These are phyloP conservation scores for Microcaecilia unicolor DNA, from an alignment of 2,797 vertebrate species.

Conservation along the genomic window DNA sequence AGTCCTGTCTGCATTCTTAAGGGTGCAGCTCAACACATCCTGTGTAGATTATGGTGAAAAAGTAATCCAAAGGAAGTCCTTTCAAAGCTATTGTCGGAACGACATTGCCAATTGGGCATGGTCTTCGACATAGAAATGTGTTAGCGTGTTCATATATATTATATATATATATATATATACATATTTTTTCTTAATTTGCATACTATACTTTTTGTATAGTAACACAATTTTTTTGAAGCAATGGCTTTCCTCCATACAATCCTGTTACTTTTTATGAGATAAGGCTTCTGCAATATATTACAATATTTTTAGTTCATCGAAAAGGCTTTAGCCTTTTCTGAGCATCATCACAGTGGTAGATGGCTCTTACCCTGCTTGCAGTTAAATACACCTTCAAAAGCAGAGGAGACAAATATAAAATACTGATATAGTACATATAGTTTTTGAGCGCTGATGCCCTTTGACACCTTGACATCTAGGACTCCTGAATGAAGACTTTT, in stretches of 20 bases:
- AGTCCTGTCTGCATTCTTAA: conserved; percentile 99
- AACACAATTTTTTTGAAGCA: conserved; percentile 39
- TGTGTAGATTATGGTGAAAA: conserved; percentile 99
- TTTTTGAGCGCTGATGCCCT: conserved; percentile 54
- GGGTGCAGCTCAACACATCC: conserved; percentile 99
- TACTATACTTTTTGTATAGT: conserved; percentile 55
- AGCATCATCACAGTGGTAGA: conserved; percentile 45
- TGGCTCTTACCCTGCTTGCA: conserved; percentile 46
- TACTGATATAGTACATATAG: no score
- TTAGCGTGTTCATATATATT: no score
- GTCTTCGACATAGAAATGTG: conserved; percentile 63
- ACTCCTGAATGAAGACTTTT: no score
- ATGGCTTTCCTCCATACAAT: conserved; percentile 41
- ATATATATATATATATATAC: no score
- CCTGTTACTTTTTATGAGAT: conserved; percentile 37
- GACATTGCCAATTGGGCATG: conserved; percentile 70
- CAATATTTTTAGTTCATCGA: no score
- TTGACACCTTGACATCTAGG: conserved; percentile 42
- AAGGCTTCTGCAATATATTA: conserved; percentile 60
- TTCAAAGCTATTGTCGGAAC: conserved; percentile 73
- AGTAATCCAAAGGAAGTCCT: conserved; percentile 79
- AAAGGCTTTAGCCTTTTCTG: no score
- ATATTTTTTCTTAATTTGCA: conserved; percentile 25
- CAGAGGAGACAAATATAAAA: conserved; percentile 31
- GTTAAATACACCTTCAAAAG: conserved; percentile 29